Percentiles rank a stretch among this genome's conserved stretches.
These are phyloP conservation scores for Galerucella calmariensis DNA, from an alignment of 2,888 invertebrate species.

Conservation along the genomic window DNA sequence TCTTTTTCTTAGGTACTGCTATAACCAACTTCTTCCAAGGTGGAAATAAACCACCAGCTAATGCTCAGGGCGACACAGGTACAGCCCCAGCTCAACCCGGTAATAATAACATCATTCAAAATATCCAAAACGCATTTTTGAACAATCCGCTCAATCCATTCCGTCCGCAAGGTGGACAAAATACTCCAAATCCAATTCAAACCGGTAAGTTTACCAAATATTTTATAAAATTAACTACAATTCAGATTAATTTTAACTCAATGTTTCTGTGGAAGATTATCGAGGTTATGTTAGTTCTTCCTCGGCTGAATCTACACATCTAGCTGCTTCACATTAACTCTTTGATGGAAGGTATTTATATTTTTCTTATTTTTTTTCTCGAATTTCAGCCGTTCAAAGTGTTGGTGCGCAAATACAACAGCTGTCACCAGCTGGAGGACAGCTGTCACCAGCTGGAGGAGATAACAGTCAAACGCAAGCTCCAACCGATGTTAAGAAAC, in stretches of 20 bases:
- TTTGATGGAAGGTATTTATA: background rate
- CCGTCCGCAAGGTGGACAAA: conserved; percentile 39
- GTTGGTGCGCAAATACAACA: conserved; percentile 36
- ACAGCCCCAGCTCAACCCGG: conserved; percentile 19
- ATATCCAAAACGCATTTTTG: conserved; percentile 49
- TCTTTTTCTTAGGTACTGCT: conserved; percentile 44
- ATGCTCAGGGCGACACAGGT: conserved; percentile 39
- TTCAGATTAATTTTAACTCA: background rate
- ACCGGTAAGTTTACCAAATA: conserved; percentile 28
- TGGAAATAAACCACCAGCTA: conserved; percentile 34
- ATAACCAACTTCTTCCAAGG: conserved; percentile 48
- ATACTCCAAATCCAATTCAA: conserved; percentile 37
- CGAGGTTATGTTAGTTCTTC: no score
- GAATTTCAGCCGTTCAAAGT: conserved; percentile 33
- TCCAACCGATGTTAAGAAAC: background rate
- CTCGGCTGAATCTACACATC: no score
- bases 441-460: conserved; percentile 9
- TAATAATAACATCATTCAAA: conserved; percentile 42
- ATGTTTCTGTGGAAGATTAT: no score
- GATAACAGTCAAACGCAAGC: background rate
- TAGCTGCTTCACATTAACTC: no score
- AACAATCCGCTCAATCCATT: conserved; percentile 48
- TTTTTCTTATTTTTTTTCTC: background rate
- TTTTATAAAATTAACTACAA: background rate
- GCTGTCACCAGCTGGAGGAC: conserved; percentile 6